phyloP scores from a whole-genome alignment of 2,888 invertebrate genomes.

The Drosophila quinaria region DNA sequence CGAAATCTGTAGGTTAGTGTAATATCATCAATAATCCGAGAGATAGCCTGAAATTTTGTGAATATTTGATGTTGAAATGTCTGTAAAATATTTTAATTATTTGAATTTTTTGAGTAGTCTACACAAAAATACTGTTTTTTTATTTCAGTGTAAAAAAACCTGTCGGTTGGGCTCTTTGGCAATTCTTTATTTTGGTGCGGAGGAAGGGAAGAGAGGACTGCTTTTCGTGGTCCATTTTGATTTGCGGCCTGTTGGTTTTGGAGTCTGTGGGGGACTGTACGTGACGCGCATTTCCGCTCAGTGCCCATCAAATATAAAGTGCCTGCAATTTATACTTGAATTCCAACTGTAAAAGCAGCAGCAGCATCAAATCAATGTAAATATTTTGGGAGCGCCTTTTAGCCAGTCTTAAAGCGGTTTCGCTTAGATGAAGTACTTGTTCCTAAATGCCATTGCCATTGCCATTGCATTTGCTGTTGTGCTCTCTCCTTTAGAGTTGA shows the following conservation, averaged over 20 bases:
- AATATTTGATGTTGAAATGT: too few species aligned
- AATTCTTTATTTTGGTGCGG: constrained; percentile 16
- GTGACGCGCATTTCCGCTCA: constrained; percentile 74
- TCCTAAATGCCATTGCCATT: constrained; percentile 12
- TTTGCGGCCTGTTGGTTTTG: constrained; percentile 76
- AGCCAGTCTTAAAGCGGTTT: constrained; percentile 45
- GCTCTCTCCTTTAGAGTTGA: constrained; percentile 3
- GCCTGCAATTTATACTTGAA: constrained; percentile 76
- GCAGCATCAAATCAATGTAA: constrained; percentile 71
- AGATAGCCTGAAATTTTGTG: too few species aligned
- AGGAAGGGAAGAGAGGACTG: neutral
- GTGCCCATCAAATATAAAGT: constrained; percentile 77
- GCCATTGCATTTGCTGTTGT: constrained; percentile 34
- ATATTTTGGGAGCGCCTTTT: constrained; percentile 71
- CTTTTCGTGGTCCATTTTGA: constrained; percentile 59
- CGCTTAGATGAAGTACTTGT: constrained; percentile 44
- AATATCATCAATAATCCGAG: too few species aligned
- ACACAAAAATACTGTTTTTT: neutral
- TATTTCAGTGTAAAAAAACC: constrained; percentile 30
- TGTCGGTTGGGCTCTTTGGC: constrained; percentile 7
- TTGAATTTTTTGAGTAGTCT: neutral
- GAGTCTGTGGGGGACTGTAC: constrained; percentile 62
- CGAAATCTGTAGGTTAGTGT: too few species aligned
- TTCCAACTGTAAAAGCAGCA: constrained; percentile 43
- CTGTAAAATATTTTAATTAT: neutral